Conservation (phyloP, 2,113 vertebrate species). For the Morone saxatilis region DNA sequence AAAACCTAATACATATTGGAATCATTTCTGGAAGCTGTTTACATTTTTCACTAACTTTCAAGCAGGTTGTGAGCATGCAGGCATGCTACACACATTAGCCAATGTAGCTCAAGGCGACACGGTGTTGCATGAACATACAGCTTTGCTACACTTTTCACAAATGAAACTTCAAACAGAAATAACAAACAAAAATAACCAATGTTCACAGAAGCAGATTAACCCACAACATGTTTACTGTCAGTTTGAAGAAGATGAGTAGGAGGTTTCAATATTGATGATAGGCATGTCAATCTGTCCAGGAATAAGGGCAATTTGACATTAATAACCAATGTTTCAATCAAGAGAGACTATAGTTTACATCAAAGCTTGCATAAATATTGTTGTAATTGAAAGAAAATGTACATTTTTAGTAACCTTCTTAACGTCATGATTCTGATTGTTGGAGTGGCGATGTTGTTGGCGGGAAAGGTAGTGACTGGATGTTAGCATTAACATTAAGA, state of each 20-base stretch:
- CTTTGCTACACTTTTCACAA: not conserved
- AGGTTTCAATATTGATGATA: not conserved
- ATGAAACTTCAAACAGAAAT: conserved; percentile 5
- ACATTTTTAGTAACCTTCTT: not conserved
- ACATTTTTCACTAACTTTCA: conserved; percentile 3
- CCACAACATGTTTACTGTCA: not conserved
- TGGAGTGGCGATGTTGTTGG: not conserved
- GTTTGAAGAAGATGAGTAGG: not conserved
- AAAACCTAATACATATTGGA: not conserved
- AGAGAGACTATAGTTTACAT: not conserved
- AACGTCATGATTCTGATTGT: not conserved
- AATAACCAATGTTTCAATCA: not conserved
- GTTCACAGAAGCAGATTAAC: not conserved
- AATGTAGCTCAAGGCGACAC: not conserved
- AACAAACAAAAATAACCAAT: not conserved
- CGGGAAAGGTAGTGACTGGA: not conserved
- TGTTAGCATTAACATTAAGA: not conserved
- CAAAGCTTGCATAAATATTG: not conserved
- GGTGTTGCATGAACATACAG: conserved; percentile 11
- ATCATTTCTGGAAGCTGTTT: conserved; percentile 28
- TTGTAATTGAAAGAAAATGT: too few species aligned
- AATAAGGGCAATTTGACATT: not conserved
- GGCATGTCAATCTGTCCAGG: not conserved
- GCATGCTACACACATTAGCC: conserved; percentile 11
- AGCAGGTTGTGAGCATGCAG: not conserved